Evolutionary conservation across 2,888 invertebrate genomes (phyloP), one percentile per base, ranked within the genome.

Genomic region (Crossocerus cetratus): DNA sequence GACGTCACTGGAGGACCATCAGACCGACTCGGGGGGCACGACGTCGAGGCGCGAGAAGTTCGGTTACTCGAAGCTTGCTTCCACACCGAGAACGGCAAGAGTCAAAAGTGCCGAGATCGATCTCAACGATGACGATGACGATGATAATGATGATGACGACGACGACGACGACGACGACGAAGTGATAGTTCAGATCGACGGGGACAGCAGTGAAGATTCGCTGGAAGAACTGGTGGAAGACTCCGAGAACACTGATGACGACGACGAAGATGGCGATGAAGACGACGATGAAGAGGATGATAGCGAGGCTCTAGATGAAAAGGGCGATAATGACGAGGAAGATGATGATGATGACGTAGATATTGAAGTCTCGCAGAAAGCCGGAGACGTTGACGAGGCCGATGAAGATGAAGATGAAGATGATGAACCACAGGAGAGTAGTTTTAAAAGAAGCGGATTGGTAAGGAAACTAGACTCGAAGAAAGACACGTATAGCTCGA

Each of bases 281-380:
- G 56, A 55, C 5, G 55, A 65, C 0, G 60, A 55, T 77, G 53
- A 75, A 75, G 76, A 65, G 0, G 57, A 55, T 64, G 66, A 83
- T 42, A 89, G 88, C 70, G 88, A 90, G 21, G 88, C 88, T 74
- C 87, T 87, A 60, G 84, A 86, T 2, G 84, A 82, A 16, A 74
- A 78, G 3, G 74, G 75, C 16, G 75, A 80, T 13, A 72, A 76
- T 5, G 76, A 81, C 21, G 66, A 71, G 13, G 79, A 76, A 16
- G 74, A 74, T 63, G 69, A 77, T 2, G 66, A 76, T 18, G 76
- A 69, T 1, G 82, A 86, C 3, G 80, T 14, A 3, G 43, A 43
- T 43, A 43, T 43, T 43, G 43, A 43, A 8, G 43, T 13, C 43
- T 8, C 4, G 13, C 43, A 14, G 5, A 13, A 44, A 3, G 42